phyloP scores from a whole-genome alignment of 2,888 invertebrate genomes.

The Pollenia griseotomentosa region DNA sequence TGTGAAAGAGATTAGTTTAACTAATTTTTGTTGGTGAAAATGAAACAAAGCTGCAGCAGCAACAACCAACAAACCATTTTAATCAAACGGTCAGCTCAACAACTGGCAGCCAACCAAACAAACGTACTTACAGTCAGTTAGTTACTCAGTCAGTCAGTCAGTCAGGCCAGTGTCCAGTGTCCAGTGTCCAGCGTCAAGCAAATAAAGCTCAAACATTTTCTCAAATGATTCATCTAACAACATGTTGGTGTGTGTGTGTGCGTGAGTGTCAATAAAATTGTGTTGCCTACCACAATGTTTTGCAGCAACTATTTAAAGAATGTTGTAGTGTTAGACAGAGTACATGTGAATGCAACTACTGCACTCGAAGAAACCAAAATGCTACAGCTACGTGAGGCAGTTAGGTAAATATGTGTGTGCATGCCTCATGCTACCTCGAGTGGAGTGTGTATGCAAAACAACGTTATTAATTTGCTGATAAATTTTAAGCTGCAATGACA shows the following conservation, averaged over 20 bases:
- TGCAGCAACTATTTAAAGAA: slow-evolving; percentile 65
- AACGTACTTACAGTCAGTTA: slow-evolving; percentile 49
- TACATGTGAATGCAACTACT: slow-evolving; percentile 31
- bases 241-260: too few relatives aligned
- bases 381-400: slow-evolving; percentile 20
- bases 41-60: slow-evolving; percentile 17
- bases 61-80: slow-evolving; percentile 10
- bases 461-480: slow-evolving; percentile 73
- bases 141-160: slow-evolving; percentile 23
- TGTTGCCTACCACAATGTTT: slow-evolving; percentile 50
- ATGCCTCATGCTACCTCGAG: neutral
- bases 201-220: slow-evolving; percentile 60
- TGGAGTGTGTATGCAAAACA: slow-evolving; percentile 57
- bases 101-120: slow-evolving; percentile 30
- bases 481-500: slow-evolving; percentile 73
- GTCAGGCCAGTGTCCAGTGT: slow-evolving; percentile 44
- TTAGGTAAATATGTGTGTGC: neutral
- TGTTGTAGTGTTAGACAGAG: slow-evolving; percentile 48
- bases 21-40: slow-evolving; percentile 43
- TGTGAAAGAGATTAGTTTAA: slow-evolving; percentile 67
- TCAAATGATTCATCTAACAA: slow-evolving; percentile 61
- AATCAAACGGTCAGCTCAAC: slow-evolving; percentile 16
- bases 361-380: neutral
- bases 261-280: neutral
- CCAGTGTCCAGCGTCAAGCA: slow-evolving; percentile 48